Conservation (phyloP, 2,797 vertebrate genomes). For the Syngnathus acus region DNA sequence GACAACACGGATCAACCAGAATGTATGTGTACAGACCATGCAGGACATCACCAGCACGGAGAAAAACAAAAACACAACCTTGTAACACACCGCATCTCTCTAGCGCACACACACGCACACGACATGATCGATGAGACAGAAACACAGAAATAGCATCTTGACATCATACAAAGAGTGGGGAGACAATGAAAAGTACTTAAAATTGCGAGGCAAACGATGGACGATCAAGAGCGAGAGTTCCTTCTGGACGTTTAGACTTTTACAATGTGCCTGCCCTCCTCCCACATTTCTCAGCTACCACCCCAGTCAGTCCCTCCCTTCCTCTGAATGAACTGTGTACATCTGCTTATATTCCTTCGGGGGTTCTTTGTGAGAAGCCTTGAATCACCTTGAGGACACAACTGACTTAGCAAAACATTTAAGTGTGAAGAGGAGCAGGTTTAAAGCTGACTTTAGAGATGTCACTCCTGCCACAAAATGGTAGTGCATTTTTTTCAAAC, state of each 20-base stretch:
- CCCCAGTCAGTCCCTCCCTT: conserved; percentile 15
- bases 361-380: conserved; percentile 51
- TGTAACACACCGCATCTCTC: conserved; percentile 34
- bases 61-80: conserved; percentile 23
- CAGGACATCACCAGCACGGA: conserved; percentile 42
- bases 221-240: conserved; percentile 57
- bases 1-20: conserved; percentile 49
- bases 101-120: conserved; percentile 34
- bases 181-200: conserved; percentile 23
- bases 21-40: conserved; percentile 30
- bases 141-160: conserved; percentile 57
- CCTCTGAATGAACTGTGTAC: conserved; percentile 37
- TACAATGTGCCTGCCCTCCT: conserved; percentile 38
- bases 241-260: conserved; percentile 48
- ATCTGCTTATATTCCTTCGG: conserved; percentile 51
- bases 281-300: conserved; percentile 38
- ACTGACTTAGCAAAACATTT: conserved; percentile 55
- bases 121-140: conserved; percentile 51
- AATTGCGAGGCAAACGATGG: conserved; percentile 62
- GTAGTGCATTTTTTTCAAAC: conserved; percentile 55
- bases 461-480: conserved; percentile 69
- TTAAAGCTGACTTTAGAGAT: conserved; percentile 53
- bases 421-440: conserved; percentile 65
- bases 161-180: conserved; percentile 55
- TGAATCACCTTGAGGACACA: conserved; percentile 60